These are phyloP conservation scores for Crossaster papposus DNA, from an alignment of 53 echinoderm and acorn worm species.

Conservation along the genomic window DNA sequence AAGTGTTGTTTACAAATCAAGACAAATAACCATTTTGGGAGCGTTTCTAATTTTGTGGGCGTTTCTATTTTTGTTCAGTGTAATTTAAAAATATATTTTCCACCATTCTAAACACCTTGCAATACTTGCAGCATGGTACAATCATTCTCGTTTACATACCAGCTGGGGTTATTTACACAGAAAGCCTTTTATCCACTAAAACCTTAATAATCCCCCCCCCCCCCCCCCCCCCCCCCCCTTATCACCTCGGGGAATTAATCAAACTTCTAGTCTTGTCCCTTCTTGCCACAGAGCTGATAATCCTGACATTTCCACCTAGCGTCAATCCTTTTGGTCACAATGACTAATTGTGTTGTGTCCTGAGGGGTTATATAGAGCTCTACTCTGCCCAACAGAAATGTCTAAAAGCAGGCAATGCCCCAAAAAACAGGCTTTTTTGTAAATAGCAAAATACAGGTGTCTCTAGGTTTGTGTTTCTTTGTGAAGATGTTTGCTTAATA, in stretches of 20 bases:
- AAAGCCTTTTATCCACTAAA: neutral
- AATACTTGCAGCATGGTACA: neutral
- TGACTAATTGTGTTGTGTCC: constrained; percentile 38
- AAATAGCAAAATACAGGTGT: neutral
- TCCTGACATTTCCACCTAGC: constrained; percentile 42
- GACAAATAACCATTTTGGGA: no score
- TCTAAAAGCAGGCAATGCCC: neutral
- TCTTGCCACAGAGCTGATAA: neutral
- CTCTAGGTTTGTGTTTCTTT: neutral
- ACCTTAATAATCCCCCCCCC: neutral
- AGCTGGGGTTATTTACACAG: neutral
- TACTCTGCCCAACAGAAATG: neutral
- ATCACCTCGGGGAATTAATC: neutral
- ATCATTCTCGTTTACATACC: neutral
- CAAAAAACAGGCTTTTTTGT: neutral
- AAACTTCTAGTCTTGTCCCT: neutral
- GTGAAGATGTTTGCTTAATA: neutral
- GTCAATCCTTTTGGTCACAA: constrained; percentile 34
- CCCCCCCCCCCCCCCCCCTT: neutral
- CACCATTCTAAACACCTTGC: neutral
- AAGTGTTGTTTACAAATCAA: no score
- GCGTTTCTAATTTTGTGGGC: no score
- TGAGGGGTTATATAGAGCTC: neutral
- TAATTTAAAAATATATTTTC: neutral
- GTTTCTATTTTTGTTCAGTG: no score